Percentiles rank a stretch among this genome's conserved stretches.
Conservation (phyloP, 2,113 vertebrate genomes). For the Lasiurus borealis region DNA sequence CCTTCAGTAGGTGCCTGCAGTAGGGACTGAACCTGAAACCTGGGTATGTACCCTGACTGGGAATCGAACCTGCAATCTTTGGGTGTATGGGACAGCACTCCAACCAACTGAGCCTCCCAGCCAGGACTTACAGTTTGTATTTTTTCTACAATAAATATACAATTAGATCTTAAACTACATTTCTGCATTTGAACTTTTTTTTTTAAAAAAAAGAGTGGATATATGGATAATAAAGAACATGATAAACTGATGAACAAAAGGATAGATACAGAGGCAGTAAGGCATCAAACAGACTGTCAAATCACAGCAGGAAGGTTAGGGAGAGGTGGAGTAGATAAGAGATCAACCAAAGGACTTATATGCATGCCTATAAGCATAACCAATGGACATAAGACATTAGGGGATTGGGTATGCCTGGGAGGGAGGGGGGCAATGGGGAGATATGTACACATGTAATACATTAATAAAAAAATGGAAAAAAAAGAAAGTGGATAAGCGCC, state of each 20-base stretch:
- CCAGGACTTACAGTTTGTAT: not conserved
- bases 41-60: not conserved
- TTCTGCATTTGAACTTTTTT: conserved; percentile 62
- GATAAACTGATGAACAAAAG: too few species aligned
- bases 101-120: not conserved
- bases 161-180: not conserved
- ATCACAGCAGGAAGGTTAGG: too few species aligned
- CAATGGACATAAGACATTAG: too few species aligned
- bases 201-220: conserved; percentile 60
- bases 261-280: too few species aligned
- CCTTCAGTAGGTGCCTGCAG: not conserved
- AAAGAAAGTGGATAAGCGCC: not conserved
- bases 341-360: too few species aligned
- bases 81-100: not conserved
- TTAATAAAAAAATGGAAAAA: not conserved
- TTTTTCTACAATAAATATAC: not conserved
- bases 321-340: too few species aligned
- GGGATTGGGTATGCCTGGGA: too few species aligned
- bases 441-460: too few species aligned
- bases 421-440: too few species aligned
- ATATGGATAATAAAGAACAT: too few species aligned
- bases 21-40: not conserved
- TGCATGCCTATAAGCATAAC: too few species aligned
- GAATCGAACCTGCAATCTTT: not conserved
- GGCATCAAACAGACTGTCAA: too few species aligned